Conservation (phyloP, 92 coral and sea anemone genomes). For the Porites lobata region DNA sequence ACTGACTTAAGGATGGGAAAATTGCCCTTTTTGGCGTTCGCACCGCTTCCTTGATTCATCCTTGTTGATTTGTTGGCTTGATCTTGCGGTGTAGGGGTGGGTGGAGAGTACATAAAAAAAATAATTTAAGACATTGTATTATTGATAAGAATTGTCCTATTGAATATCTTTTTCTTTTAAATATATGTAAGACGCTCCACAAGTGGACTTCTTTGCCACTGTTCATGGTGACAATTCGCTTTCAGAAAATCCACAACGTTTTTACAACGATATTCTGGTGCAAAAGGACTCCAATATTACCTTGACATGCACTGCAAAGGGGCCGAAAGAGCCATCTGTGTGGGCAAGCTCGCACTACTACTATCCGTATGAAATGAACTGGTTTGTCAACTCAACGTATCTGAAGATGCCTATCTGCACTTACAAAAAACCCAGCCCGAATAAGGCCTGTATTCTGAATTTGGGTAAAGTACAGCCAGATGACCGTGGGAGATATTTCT, state of each 20-base stretch:
- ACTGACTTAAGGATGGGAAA: too few relatives aligned
- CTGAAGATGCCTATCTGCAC: neutral
- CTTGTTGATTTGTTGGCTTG: too few relatives aligned
- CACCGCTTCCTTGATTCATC: too few relatives aligned
- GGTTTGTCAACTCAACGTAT: constrained; percentile 36
- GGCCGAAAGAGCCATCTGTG: neutral
- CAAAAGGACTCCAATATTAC: constrained; percentile 22
- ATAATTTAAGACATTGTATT: too few relatives aligned
- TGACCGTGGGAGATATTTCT: constrained; percentile 23
- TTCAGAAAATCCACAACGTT: neutral
- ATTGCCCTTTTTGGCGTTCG: too few relatives aligned
- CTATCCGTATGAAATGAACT: constrained; percentile 17
- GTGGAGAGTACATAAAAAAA: too few relatives aligned
- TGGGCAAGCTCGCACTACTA: neutral
- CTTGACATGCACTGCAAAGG: constrained; percentile 22
- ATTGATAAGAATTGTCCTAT: too few relatives aligned
- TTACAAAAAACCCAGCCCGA: neutral
- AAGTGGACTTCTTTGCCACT: constrained; percentile 15
- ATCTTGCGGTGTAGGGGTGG: too few relatives aligned
- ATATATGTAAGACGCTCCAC: constrained; percentile 1
- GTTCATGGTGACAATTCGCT: neutral
- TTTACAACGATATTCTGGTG: constrained; percentile 11
- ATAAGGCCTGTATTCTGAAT: constrained; percentile 15
- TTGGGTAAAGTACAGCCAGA: constrained; percentile 4
- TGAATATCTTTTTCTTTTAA: too few relatives aligned